phyloP scores from a whole-genome alignment of 2,888 invertebrate genomes.

The Branchipolynoe longqiensis region DNA sequence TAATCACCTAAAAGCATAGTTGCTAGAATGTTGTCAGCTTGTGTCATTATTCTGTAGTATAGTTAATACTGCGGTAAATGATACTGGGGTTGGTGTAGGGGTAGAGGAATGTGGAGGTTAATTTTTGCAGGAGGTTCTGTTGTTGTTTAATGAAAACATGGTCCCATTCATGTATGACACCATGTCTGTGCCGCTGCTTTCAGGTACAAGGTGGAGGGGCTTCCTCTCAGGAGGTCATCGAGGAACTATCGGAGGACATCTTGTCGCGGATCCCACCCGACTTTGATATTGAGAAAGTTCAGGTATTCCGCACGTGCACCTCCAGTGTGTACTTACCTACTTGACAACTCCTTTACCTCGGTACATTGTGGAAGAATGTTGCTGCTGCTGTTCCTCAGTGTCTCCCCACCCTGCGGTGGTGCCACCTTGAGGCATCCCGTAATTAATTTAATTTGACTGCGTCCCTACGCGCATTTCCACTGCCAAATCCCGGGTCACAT shows the following conservation, averaged over 20 bases:
- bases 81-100: too few relatives aligned
- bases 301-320: too few relatives aligned
- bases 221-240: slow-evolving; percentile 80
- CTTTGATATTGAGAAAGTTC: slow-evolving; percentile 80
- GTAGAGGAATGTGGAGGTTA: neutral
- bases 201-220: slow-evolving; percentile 78
- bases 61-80: too few relatives aligned
- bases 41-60: too few relatives aligned
- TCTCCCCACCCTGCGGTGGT: neutral
- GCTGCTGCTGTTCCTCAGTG: neutral
- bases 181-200: neutral
- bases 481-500: too few relatives aligned
- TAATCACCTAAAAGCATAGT: too few relatives aligned
- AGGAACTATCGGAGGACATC: slow-evolving; percentile 80
- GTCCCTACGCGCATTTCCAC: too few relatives aligned
- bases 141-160: too few relatives aligned
- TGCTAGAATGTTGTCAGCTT: too few relatives aligned
- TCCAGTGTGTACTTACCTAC: too few relatives aligned
- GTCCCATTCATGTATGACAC: neutral
- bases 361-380: neutral
- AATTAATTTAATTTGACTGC: neutral
- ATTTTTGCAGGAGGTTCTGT: too few relatives aligned
- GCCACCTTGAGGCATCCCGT: neutral
- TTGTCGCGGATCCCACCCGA: slow-evolving; percentile 79
- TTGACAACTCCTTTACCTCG: neutral